These are phyloP conservation scores for Micrasema longulum DNA, from an alignment of 1,140 invertebrate species.

Conservation along the genomic window DNA sequence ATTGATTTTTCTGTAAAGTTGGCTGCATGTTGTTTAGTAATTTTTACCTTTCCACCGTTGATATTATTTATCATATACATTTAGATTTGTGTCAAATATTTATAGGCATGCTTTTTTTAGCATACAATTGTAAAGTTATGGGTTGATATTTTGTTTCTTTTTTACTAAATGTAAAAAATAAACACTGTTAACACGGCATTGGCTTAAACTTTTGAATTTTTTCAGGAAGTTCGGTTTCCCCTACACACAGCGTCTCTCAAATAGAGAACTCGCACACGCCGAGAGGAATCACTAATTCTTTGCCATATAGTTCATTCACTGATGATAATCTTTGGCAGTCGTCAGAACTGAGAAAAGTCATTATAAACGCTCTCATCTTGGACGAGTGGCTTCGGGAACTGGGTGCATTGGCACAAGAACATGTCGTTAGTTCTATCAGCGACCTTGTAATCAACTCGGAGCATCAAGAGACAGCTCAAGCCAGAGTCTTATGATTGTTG, in stretches of 20 bases:
- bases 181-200: no score
- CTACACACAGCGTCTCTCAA: constrained; percentile 15
- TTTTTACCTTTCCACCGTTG: no score
- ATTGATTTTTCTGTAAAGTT: no score
- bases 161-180: no score
- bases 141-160: no score
- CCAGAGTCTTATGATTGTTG: constrained; percentile 52
- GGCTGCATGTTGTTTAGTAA: no score
- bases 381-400: constrained; percentile 95
- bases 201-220: not conserved
- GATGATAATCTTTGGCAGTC: constrained; percentile 62
- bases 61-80: no score
- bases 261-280: constrained; percentile 14
- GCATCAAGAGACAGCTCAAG: constrained; percentile 14
- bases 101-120: no score
- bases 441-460: constrained; percentile 43
- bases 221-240: constrained; percentile 42
- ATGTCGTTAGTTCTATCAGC: constrained; percentile 71
- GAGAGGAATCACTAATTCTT: not conserved
- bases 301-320: constrained; percentile 23
- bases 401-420: constrained; percentile 91
- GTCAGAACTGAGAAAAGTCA: constrained; percentile 59
- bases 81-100: no score
- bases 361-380: constrained; percentile 82
- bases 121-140: no score